These are phyloP conservation scores for Hippocampus abdominalis DNA, from an alignment of 2,113 vertebrate genomes.

Conservation along the genomic window DNA sequence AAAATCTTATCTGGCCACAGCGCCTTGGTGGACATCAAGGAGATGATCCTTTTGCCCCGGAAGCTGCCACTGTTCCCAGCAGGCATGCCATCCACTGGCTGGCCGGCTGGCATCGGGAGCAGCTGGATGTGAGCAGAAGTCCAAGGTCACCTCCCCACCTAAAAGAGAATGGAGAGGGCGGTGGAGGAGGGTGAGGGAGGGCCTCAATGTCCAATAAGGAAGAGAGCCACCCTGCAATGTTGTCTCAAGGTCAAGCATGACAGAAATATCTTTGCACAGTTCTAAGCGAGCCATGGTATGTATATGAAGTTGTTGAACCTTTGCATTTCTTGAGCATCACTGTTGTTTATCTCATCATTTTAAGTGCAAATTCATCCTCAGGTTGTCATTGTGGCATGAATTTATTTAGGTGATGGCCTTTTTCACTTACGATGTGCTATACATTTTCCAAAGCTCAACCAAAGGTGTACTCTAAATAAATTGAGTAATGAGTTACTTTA, in stretches of 20 bases:
- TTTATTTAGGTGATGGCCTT: not conserved
- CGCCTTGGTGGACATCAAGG: constrained; percentile 39
- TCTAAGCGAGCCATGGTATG: constrained; percentile 31
- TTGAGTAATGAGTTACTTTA: no score
- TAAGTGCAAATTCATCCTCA: constrained; percentile 24
- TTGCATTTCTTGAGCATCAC: constrained; percentile 31
- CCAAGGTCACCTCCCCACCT: constrained; percentile 51
- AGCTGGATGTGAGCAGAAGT: constrained; percentile 58
- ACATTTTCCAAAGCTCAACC: no score
- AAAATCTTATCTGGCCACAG: constrained; percentile 41
- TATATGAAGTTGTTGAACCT: constrained; percentile 1
- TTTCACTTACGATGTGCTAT: not conserved
- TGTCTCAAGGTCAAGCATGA: constrained; percentile 55
- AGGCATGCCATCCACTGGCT: constrained; percentile 44
- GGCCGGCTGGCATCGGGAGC: constrained; percentile 54
- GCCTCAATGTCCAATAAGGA: constrained; percentile 47
- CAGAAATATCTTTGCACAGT: constrained; percentile 35
- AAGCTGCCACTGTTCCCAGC: constrained; percentile 40
- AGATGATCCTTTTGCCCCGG: constrained; percentile 51
- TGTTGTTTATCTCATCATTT: constrained; percentile 25
- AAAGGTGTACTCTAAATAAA: no score
- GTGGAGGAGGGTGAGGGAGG: constrained; percentile 13
- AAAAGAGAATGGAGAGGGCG: not conserved
- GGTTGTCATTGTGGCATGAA: not conserved
- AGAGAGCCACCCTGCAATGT: constrained; percentile 20